These are phyloP conservation scores for Chrysemys picta DNA, from an alignment of 2,113 vertebrate species.

Conservation along the genomic window DNA sequence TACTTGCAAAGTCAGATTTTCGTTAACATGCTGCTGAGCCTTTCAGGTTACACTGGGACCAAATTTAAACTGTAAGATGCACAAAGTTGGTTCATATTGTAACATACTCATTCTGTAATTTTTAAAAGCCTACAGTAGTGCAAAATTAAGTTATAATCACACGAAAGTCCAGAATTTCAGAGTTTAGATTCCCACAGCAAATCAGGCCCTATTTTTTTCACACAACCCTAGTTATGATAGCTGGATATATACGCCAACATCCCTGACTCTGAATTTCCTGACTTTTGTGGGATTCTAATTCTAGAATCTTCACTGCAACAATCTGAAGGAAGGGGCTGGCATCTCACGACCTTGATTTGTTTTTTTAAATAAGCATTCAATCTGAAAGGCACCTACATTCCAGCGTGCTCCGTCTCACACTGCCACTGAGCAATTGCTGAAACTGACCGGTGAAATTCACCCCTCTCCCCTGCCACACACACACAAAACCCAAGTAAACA, in stretches of 20 bases:
- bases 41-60: not conserved
- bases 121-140: not conserved
- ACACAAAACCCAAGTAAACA: not conserved
- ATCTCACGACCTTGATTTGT: no score
- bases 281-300: not conserved
- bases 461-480: no score
- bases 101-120: not conserved
- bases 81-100: not conserved
- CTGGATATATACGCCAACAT: not conserved
- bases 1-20: not conserved
- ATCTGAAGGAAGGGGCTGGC: no score
- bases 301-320: not conserved
- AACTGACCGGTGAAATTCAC: not conserved
- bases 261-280: not conserved
- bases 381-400: not conserved
- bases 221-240: not conserved
- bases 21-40: not conserved
- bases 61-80: not conserved
- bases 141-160: not conserved
- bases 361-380: no score
- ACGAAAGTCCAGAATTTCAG: not conserved
- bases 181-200: not conserved
- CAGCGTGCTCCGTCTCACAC: not conserved
- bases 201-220: not conserved
- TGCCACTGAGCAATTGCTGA: not conserved